A percentile compares a stretch with the other conserved stretches of the same genome.
Conservation (phyloP, 2,797 vertebrate genomes). For the Notolepis coatsorum region DNA sequence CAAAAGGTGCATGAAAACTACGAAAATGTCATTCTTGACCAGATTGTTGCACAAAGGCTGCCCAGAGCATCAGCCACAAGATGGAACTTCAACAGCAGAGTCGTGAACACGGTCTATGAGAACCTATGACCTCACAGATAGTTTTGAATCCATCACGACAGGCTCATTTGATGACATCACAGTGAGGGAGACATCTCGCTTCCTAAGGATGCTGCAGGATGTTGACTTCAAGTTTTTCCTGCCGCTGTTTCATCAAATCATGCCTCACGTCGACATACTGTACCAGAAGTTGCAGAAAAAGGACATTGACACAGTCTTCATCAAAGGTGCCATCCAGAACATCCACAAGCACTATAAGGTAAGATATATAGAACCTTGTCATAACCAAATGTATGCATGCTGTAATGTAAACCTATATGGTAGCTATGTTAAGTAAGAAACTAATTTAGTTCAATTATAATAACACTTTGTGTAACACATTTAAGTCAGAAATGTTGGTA, state of each 20-base stretch:
- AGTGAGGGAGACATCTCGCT: conserved; percentile 27
- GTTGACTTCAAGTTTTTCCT: conserved; percentile 24
- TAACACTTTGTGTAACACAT: no score
- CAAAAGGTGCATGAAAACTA: background rate
- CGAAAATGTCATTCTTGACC: conserved; percentile 14
- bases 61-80: conserved; percentile 1
- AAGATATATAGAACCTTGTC: no score
- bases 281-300: conserved; percentile 28
- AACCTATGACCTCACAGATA: conserved; percentile 11
- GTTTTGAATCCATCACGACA: conserved; percentile 17
- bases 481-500: no score
- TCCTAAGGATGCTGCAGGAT: conserved; percentile 16
- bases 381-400: no score
- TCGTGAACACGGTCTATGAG: conserved; percentile 16
- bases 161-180: conserved; percentile 26
- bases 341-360: no score
- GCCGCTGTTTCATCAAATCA: conserved; percentile 27
- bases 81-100: conserved; percentile 27
- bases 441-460: no score
- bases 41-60: conserved; percentile 9
- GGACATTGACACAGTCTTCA: conserved; percentile 20
- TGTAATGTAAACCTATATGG: no score
- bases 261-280: conserved; percentile 22
- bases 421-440: no score
- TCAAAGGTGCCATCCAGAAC: conserved; percentile 9